Base-by-base conservation (phyloP, 2,888 invertebrate genomes). In the Phortica magna region DNA sequence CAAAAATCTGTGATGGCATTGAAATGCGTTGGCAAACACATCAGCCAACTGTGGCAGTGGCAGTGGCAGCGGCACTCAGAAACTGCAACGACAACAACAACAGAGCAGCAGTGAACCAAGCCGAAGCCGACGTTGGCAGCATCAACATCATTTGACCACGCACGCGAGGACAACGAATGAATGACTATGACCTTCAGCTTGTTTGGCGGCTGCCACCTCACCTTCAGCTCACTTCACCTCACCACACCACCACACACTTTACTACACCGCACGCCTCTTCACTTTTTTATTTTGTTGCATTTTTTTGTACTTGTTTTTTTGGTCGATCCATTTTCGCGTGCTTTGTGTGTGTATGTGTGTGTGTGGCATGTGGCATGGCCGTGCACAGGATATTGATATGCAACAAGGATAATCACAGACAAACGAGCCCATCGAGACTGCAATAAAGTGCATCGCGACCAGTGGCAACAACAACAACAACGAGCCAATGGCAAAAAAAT, bases 391-490 rank as follows among this genome's bases (percentile, higher is more conserved):
- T 87, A 85, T 85, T 85, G 85, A 85, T 85, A 85, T 85, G 85
- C 88, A 85, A 79, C 83, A 82, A 82, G 85, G 85, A 88, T 88
- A 88, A 88, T 88, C 85, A 87, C 85, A 80, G 80, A 74, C 81
- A 61, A 48, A 88, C 83, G 85, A 22, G 42, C 42, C 67, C 67
- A 67, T 67, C 67, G 70, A 71, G 55, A 71, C 70, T 71, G 70
- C 70, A 71, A 71, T 55, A 71, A 71, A 71, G 70, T 55, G 70
- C 70, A 71, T 55, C 55, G 19, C 17, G 17, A 43, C 43, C 43
- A 68, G 43, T 42, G 31, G n/a, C 67, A 67, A n/a, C 14, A 19
- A 19, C 12, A 67, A n/a, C 41, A 67, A n/a, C 39, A 67, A 42
- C 17, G n/a, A n/a, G 9, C 10, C 9, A 41, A 9, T 41, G 41